phyloP scores from a whole-genome alignment of 2,888 invertebrate species.

The Heliothis peltigera region DNA sequence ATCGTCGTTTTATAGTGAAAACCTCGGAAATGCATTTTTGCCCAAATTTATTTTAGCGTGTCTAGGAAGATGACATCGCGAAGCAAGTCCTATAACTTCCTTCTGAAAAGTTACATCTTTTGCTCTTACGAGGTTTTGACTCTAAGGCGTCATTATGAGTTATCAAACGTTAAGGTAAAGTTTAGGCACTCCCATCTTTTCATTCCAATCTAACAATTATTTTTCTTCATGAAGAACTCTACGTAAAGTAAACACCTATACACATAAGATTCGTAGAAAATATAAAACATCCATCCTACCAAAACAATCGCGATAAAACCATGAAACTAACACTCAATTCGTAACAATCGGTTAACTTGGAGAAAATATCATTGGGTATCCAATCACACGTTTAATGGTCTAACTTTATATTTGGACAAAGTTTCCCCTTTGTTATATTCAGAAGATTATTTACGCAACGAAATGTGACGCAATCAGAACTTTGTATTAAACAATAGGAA shows the following conservation, averaged over 20 bases:
- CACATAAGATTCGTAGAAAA: constrained; percentile 32
- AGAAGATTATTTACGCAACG: constrained; percentile 58
- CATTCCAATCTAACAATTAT: neutral
- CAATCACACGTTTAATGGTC: constrained; percentile 62
- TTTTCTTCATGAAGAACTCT: neutral
- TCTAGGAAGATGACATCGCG: no score
- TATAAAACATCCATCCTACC: constrained; percentile 29
- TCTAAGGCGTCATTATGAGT: no score
- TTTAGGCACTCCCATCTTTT: neutral
- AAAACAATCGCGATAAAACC: constrained; percentile 44
- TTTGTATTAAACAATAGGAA: constrained; percentile 54
- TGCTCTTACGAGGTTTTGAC: no score
- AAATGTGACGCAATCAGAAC: constrained; percentile 53
- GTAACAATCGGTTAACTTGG: constrained; percentile 62
- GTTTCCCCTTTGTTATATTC: constrained; percentile 58
- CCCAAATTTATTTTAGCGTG: no score
- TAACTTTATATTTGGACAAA: constrained; percentile 60
- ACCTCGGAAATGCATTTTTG: no score
- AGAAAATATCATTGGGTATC: constrained; percentile 62
- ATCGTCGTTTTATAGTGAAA: no score
- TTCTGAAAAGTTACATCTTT: no score
- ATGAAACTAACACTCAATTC: constrained; percentile 60
- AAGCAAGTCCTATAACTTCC: no score
- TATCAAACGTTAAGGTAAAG: no score
- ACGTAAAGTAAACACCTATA: neutral